A percentile compares a stretch with the other conserved stretches of the same genome.
Evolutionary conservation across 30 jellyfish, hydroid and myxozoan genomes (phyloP).

Genomic region (Pseudorhiza aurosa): DNA sequence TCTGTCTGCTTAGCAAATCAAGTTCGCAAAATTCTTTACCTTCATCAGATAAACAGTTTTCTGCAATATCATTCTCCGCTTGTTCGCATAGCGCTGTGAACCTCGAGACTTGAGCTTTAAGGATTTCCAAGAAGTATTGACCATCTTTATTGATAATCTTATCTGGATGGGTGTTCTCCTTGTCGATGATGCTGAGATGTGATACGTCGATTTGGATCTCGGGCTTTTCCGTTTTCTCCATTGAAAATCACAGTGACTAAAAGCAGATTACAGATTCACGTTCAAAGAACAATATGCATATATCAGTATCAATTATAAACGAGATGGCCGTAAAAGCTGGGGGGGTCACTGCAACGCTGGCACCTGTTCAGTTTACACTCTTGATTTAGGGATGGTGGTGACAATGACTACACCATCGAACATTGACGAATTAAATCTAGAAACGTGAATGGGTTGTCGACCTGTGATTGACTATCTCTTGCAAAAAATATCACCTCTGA

Average conservation of each 20-base stretch:
- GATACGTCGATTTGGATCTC: conserved; percentile 65
- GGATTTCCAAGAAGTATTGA: conserved; percentile 68
- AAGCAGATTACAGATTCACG: conserved; percentile 27
- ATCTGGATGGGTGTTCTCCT: conserved; percentile 77
- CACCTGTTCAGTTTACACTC: no score
- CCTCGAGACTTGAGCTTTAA: conserved; percentile 62
- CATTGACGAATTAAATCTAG: no score
- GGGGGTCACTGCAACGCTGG: conserved; percentile 18
- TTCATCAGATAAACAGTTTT: conserved; percentile 73
- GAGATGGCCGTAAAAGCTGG: not conserved
- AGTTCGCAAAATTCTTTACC: conserved; percentile 75
- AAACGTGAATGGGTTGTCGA: no score
- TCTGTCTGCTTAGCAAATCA: no score
- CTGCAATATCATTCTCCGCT: conserved; percentile 82
- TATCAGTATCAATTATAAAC: conserved; percentile 16
- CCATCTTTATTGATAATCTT: conserved; percentile 84
- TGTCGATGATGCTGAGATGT: conserved; percentile 68
- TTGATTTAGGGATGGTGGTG: no score
- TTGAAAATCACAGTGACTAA: conserved; percentile 21
- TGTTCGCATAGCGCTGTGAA: conserved; percentile 63
- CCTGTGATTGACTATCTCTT: no score
- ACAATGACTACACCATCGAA: no score
- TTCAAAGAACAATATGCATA: conserved; percentile 23
- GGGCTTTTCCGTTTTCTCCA: conserved; percentile 67
- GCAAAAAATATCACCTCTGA: no score